Evolutionary conservation across 1,140 invertebrate genomes (phyloP), one percentile per base, ranked within the genome.

Genomic region (Penaeus japonicus): DNA sequence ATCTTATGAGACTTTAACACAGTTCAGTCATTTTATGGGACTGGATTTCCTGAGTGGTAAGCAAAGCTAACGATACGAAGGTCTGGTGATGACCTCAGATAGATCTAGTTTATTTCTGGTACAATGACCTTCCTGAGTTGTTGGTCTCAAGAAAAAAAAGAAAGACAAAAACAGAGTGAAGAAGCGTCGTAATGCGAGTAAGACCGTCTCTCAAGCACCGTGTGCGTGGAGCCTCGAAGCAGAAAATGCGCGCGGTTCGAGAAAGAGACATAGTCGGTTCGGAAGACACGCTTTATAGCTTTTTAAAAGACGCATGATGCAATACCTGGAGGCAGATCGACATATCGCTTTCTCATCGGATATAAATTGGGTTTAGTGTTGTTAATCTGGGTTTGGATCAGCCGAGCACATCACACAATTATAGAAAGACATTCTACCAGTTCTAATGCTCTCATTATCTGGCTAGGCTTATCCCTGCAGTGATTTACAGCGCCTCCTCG

Each of bases 1-100:
- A 73, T 73, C 35, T 73, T n/a, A 73, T n/a, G 70, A 27, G 70
- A 73, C 27, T 73, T 73, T 73, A 73, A 73, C 70, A 73, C 70
- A 30, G 27, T 73, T 32, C 24, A 30, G 70, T 73, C 70, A 30
- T 24, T 73, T 73, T 73, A 73, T 73, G 70, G 70, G 24, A 27
- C 70, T 27, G 70, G 70, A 30, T 32, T 73, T 32, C 35, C 70
- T 73, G 17, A 18, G 27, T 73, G 24, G 70, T 73, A 73, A 73
- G 27, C 70, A 73, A 73, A 73, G 70, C 70, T 32, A 73, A 32
- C 70, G 27, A 22, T 73, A 27, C 24, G 10, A 24, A 24, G 70
- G 70, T 73, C 70, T 27, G 27, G 10, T 20, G 70, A 73, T 73
- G 70, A 27, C 70, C 70, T 73, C 70, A 73, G 70, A 73, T 73